Evolutionary conservation across 2,888 invertebrate genomes (phyloP), one percentile per base, ranked within the genome.

Genomic region (Cryptus viduatorius): DNA sequence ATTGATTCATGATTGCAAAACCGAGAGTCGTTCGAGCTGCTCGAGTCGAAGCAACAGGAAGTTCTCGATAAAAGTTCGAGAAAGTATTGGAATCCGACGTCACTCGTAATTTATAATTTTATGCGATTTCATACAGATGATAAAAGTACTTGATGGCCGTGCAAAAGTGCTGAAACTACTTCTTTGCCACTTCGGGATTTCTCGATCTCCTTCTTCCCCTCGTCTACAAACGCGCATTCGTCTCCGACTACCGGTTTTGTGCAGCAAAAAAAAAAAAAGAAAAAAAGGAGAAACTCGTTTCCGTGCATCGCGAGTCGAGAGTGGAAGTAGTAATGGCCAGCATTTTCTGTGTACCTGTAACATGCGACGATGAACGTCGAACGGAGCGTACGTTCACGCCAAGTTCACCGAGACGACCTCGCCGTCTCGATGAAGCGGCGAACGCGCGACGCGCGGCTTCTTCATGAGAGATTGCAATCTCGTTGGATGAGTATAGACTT

Each of bases 391-490:
- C n/a, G 61, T 48, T n/a, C 50, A 50, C 59, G 56, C 53, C 78
- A 83, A 83, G 82, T 83, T 83, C 82, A 83, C 68, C 78, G 50
- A 4, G 31, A 48, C 53, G 82, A 77, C 82, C 68, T 83, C 82
- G 68, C 14, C 4, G 61, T 12, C 56, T 53, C 53, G 53, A 56
- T 29, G 46, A 37, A 61, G 29, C 14, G 31, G 61, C 31, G 29
- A 61, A 61, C 61, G 61, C 29, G 61, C 14, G 16, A 24, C 24
- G n/a, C 42, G 3, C 12, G 12, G 37, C 50, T 69, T 69, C 69
- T 29, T 29, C 29, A n/a, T 14, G 44, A 16, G 67, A 67, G 67
- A 46, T 46, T 10, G 42, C 56, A 29, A 37, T 31, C 50, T 24
- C 14, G 50, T 24, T 5, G 37, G 50, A 69, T 69, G 46, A 46